These are phyloP conservation scores for Anaspis maculata DNA, from an alignment of 2,888 invertebrate genomes.

Conservation along the genomic window DNA sequence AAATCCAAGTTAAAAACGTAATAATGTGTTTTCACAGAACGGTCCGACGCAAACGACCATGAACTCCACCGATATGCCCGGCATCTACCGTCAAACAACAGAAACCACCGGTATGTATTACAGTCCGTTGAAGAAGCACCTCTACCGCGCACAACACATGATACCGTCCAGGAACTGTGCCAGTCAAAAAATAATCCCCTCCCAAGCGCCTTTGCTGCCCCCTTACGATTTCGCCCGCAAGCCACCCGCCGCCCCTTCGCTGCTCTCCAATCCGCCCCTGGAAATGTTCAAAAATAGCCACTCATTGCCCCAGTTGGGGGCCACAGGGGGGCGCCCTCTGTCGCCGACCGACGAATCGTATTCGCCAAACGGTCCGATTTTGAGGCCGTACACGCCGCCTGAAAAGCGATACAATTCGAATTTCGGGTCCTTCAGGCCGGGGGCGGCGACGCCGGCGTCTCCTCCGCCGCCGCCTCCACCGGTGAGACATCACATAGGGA, in stretches of 20 bases:
- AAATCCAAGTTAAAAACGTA: too few species aligned
- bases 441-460: too few species aligned
- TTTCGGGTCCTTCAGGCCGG: conserved; percentile 34
- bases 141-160: conserved; percentile 34
- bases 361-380: conserved; percentile 5
- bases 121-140: conserved; percentile 36
- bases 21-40: conserved; percentile 36
- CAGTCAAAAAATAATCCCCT: conserved; percentile 35
- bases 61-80: conserved; percentile 28
- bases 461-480: conserved; percentile 5
- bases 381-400: conserved; percentile 34
- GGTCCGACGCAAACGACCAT: conserved; percentile 32
- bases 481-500: neutral
- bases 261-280: conserved; percentile 16
- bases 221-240: conserved; percentile 20
- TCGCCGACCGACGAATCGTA: conserved; percentile 3
- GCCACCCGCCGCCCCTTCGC: conserved; percentile 2
- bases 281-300: conserved; percentile 28
- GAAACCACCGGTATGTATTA: conserved; percentile 41
- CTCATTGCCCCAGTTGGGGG: conserved; percentile 29
- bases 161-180: conserved; percentile 39
- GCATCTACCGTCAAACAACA: conserved; percentile 39
- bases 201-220: conserved; percentile 24
- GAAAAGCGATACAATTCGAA: conserved; percentile 37
- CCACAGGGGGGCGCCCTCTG: conserved; percentile 3